A percentile compares a stretch with the other conserved stretches of the same genome.
These are phyloP conservation scores for Labeo rohita DNA, from an alignment of 2,113 vertebrate species.

Conservation along the genomic window DNA sequence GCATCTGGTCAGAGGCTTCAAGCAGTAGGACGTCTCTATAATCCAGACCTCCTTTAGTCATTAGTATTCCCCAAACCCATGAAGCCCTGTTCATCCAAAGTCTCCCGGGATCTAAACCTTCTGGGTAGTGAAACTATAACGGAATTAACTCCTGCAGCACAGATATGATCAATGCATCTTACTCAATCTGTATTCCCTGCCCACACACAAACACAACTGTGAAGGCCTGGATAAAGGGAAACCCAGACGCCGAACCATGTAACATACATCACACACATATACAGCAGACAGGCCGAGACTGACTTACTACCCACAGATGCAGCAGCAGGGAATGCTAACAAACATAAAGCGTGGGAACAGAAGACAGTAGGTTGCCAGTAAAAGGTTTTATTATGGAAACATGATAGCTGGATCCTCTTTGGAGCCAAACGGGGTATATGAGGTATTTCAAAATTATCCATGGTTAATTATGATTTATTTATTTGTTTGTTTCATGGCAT, in stretches of 20 bases:
- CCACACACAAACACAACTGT: neutral
- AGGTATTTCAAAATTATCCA: neutral
- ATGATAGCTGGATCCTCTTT: neutral
- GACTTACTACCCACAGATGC: neutral
- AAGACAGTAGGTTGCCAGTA: neutral
- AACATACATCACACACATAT: neutral
- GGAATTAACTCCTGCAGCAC: neutral
- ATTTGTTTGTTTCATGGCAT: neutral
- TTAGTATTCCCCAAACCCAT: slow-evolving; percentile 4
- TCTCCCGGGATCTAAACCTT: neutral
- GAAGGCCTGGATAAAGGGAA: neutral
- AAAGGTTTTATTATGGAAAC: neutral
- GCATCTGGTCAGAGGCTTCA: neutral
- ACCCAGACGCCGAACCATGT: neutral
- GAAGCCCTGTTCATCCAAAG: neutral
- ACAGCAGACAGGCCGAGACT: neutral
- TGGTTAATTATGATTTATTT: neutral
- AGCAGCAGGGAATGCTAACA: neutral
- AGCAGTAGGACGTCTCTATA: neutral
- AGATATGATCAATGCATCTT: neutral
- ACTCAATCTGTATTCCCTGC: neutral
- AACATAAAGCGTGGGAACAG: neutral
- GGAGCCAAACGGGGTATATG: neutral
- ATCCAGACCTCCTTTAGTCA: neutral
- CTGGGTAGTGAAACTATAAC: neutral